Evolutionary conservation across 2,888 invertebrate genomes (phyloP).

Genomic region (Piscicola geometra): DNA sequence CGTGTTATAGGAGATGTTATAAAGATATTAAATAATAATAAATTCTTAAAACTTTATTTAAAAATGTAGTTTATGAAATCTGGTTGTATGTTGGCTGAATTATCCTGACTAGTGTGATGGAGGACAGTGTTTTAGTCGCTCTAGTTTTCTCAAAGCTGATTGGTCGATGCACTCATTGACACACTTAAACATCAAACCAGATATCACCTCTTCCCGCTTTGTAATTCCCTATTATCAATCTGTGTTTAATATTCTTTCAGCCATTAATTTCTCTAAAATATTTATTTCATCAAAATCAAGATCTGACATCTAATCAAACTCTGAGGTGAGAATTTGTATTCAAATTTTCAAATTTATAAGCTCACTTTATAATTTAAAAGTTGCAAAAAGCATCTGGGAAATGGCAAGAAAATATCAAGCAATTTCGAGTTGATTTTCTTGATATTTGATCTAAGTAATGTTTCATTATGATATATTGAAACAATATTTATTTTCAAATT

Average conservation of each 20-base stretch:
- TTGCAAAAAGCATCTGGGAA: too few relatives aligned
- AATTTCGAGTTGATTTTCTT: not conserved
- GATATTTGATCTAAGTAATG: not conserved
- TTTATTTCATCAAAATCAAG: not conserved
- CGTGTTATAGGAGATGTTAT: too few relatives aligned
- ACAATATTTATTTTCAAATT: too few relatives aligned
- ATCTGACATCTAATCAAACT: not conserved
- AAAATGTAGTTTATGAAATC: too few relatives aligned
- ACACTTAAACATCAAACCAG: not conserved
- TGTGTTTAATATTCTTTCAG: not conserved
- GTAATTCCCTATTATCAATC: constrained; percentile 11
- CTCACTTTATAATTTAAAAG: not conserved
- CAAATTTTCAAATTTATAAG: not conserved
- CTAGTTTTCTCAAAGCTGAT: not conserved
- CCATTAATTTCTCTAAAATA: not conserved
- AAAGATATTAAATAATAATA: too few relatives aligned
- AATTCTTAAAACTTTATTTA: too few relatives aligned
- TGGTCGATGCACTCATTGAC: not conserved
- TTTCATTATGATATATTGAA: not conserved
- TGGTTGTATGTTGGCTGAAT: too few relatives aligned
- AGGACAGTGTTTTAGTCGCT: not conserved
- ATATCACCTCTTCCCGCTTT: constrained; percentile 6
- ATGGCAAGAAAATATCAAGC: too few relatives aligned
- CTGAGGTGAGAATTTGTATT: not conserved
- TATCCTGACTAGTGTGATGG: too few relatives aligned